Conservation (phyloP, 2,113 vertebrate genomes). For the Hippocampus abdominalis region DNA sequence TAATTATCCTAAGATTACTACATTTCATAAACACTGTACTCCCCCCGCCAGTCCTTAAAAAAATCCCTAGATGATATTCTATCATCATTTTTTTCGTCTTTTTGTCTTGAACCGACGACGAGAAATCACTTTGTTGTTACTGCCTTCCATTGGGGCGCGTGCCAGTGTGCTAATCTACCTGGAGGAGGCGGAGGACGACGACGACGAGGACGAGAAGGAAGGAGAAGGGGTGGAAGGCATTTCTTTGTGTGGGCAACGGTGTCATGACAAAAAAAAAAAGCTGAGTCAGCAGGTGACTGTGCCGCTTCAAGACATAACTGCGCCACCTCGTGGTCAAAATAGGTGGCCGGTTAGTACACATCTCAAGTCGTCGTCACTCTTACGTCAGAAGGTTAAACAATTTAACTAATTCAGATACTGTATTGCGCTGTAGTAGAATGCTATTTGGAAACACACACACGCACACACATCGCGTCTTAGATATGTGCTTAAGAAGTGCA, state of each 20-base stretch:
- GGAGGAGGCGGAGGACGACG: too few species aligned
- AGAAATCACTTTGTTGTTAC: background rate
- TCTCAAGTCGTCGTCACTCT: too few species aligned
- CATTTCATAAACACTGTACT: too few species aligned
- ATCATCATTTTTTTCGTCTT: background rate
- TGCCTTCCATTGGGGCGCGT: background rate
- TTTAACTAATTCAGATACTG: too few species aligned
- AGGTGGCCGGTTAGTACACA: background rate
- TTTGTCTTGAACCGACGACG: background rate
- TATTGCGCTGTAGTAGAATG: too few species aligned
- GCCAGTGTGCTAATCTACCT: background rate
- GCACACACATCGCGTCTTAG: too few species aligned
- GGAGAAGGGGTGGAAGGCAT: background rate
- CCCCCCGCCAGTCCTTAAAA: too few species aligned
- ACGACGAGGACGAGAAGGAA: background rate
- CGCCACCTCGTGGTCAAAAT: background rate
- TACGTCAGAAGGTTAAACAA: too few species aligned
- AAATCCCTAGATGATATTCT: too few species aligned
- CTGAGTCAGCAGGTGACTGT: background rate
- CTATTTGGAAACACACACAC: too few species aligned
- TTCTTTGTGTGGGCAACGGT: background rate
- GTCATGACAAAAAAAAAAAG: background rate
- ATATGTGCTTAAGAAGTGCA: too few species aligned
- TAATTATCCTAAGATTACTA: too few species aligned
- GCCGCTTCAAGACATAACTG: background rate